Evolutionary conservation across 1,140 invertebrate species (phyloP).

Genomic region (Orchestia grillus): DNA sequence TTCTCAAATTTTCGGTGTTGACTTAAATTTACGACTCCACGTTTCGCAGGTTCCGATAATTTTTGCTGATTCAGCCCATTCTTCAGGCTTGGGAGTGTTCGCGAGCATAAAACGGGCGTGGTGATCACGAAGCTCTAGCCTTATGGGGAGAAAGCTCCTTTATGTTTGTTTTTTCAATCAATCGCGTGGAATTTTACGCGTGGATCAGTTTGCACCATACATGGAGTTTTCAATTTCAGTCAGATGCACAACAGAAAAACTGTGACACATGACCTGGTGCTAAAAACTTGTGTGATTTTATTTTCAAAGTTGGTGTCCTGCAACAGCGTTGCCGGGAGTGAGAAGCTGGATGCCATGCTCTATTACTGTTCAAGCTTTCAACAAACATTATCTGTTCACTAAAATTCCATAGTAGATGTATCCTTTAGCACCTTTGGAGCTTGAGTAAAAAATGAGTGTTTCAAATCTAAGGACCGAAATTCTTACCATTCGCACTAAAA

Average conservation of each 20-base stretch:
- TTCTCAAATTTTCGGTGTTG: background rate
- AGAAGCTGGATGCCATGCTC: too few relatives aligned
- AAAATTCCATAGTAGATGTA: too few relatives aligned
- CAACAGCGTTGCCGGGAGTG: too few relatives aligned
- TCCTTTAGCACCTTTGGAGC: too few relatives aligned
- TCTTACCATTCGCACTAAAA: too few relatives aligned
- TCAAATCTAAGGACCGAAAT: too few relatives aligned
- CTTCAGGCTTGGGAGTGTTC: background rate
- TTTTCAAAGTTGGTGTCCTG: too few relatives aligned
- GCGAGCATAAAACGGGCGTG: background rate
- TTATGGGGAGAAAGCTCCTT: background rate
- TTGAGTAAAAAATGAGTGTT: too few relatives aligned
- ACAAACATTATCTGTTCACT: too few relatives aligned
- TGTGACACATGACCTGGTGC: too few relatives aligned
- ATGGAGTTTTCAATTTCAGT: background rate
- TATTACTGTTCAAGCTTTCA: too few relatives aligned
- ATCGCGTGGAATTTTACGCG: background rate
- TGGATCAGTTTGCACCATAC: background rate
- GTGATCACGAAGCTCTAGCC: background rate
- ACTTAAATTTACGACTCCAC: background rate
- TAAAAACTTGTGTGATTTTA: too few relatives aligned
- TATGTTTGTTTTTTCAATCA: background rate
- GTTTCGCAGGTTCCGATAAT: background rate
- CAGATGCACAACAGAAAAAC: background rate
- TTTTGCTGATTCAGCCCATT: background rate